These are phyloP conservation scores for Tetheella fluctuosa DNA, from an alignment of 2,888 invertebrate genomes.

Conservation along the genomic window DNA sequence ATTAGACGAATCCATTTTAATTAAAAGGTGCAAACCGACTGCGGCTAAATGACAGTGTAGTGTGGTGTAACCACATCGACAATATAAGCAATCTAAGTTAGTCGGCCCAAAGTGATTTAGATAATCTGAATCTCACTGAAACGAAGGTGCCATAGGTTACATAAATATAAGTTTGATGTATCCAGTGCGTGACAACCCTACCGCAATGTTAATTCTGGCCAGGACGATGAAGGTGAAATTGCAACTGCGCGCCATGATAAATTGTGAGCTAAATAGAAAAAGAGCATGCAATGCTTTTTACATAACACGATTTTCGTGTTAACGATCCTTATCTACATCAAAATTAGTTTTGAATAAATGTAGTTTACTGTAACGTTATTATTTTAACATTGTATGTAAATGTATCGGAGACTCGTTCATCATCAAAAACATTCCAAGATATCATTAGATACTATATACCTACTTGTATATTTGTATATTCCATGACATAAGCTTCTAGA, in stretches of 20 bases:
- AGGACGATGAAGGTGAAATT: constrained; percentile 45
- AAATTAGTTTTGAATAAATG: background rate
- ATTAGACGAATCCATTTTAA: background rate
- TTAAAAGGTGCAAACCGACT: no score
- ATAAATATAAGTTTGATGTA: background rate
- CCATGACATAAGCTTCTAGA: background rate
- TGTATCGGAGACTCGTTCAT: background rate
- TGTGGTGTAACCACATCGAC: no score
- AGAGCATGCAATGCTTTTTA: constrained; percentile 46
- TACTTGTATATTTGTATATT: background rate
- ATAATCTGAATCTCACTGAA: no score
- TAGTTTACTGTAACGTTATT: background rate
- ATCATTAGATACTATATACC: background rate
- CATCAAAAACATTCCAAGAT: background rate
- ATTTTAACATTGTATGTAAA: background rate
- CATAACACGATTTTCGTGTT: constrained; percentile 43
- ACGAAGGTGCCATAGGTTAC: no score
- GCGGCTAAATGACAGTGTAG: no score
- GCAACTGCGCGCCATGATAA: constrained; percentile 38
- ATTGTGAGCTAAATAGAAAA: constrained; percentile 45
- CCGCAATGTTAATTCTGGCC: constrained; percentile 26
- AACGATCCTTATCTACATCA: constrained; percentile 25
- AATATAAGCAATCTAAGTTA: no score
- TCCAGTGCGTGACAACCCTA: background rate
- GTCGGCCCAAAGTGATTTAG: no score